These are phyloP conservation scores for Zeugodacus cucurbitae DNA, from an alignment of 1,140 invertebrate genomes.

Conservation along the genomic window DNA sequence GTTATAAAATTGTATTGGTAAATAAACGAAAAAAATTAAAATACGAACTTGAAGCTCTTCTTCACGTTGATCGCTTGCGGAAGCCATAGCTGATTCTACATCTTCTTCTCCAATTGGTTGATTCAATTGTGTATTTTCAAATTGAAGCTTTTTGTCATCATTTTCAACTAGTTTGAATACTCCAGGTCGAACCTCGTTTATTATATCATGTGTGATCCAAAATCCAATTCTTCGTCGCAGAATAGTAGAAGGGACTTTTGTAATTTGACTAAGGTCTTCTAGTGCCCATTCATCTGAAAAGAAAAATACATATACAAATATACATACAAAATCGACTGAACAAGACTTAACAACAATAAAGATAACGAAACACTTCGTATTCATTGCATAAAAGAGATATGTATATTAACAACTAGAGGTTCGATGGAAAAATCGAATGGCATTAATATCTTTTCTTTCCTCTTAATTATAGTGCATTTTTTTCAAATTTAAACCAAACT, in stretches of 20 bases:
- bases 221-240: slow-evolving; percentile 87
- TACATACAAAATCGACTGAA: no score
- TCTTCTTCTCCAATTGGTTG: slow-evolving; percentile 89
- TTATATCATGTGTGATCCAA: slow-evolving; percentile 89
- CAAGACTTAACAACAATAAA: no score
- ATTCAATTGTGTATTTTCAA: slow-evolving; percentile 63
- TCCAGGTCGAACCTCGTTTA: slow-evolving; percentile 81
- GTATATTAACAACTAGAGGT: no score
- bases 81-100: slow-evolving; percentile 91
- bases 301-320: background rate
- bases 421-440: no score
- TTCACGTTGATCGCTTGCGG: slow-evolving; percentile 90
- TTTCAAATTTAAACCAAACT: no score
- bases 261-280: slow-evolving; percentile 83
- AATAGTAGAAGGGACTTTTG: slow-evolving; percentile 86
- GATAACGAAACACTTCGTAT: no score
- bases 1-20: no score
- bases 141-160: slow-evolving; percentile 68
- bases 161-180: slow-evolving; percentile 84
- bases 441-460: no score
- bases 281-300: slow-evolving; percentile 77
- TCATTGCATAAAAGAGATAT: no score
- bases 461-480: no score
- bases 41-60: slow-evolving; percentile 81
- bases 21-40: no score